A percentile compares a stretch with the other conserved stretches of the same genome.
phyloP scores from a whole-genome alignment of 2,797 vertebrate genomes.

The Lepus oiostolus region DNA sequence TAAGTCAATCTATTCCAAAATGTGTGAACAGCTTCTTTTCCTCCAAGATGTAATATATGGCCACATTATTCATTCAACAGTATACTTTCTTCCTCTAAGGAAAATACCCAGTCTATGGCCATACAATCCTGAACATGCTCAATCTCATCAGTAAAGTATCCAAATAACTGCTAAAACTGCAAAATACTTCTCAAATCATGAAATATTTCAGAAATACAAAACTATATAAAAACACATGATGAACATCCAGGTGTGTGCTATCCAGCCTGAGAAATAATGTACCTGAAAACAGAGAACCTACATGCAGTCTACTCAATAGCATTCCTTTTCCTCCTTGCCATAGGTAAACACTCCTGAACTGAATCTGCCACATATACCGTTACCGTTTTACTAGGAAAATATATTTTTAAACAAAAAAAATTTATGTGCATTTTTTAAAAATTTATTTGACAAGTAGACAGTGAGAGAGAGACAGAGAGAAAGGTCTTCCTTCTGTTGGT shows the following conservation, averaged over 20 bases:
- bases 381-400: constrained; percentile 1
- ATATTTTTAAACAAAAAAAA: neutral
- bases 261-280: constrained; percentile 26
- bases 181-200: constrained; percentile 30
- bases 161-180: neutral
- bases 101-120: neutral
- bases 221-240: constrained; percentile 40
- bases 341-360: neutral
- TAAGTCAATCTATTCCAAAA: constrained; percentile 47
- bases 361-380: neutral
- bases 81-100: neutral
- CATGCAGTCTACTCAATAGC: neutral
- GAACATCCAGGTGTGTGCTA: constrained; percentile 17
- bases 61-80: constrained; percentile 36
- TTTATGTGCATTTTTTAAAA: too few species aligned
- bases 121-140: too few species aligned
- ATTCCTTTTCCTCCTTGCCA: constrained; percentile 18
- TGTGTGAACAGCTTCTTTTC: constrained; percentile 60
- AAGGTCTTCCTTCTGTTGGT: too few species aligned
- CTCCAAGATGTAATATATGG: neutral
- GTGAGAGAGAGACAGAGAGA: too few species aligned
- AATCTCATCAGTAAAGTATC: neutral
- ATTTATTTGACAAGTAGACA: too few species aligned
- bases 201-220: constrained; percentile 53
- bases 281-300: neutral